A percentile compares a stretch with the other conserved stretches of the same genome.
Conservation (phyloP, 2,888 invertebrate species). For the Callimorpha dominula region DNA sequence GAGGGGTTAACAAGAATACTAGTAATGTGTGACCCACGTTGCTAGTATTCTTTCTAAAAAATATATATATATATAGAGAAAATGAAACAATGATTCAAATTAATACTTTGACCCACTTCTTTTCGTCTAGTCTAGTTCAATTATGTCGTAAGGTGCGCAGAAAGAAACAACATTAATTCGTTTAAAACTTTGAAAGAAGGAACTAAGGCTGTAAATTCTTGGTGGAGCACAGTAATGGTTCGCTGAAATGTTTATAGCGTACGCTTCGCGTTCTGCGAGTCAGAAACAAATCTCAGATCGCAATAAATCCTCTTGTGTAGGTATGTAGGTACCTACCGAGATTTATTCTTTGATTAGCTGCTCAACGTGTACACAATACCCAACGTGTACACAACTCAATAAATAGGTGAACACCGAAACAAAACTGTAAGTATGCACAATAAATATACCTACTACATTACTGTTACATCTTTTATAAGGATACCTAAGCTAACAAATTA, state of each 20-base stretch:
- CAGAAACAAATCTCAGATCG: constrained; percentile 77
- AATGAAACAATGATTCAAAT: constrained; percentile 15
- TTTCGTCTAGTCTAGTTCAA: constrained; percentile 48
- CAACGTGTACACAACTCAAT: constrained; percentile 56
- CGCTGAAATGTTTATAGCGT: constrained; percentile 79
- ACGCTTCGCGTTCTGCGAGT: constrained; percentile 63
- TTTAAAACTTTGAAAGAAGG: constrained; percentile 73
- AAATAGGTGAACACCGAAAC: constrained; percentile 40
- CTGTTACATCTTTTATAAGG: neutral
- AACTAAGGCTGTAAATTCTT: constrained; percentile 73
- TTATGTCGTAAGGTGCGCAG: constrained; percentile 45
- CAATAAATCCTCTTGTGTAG: constrained; percentile 68
- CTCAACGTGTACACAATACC: constrained; percentile 55
- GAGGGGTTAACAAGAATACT: too few species aligned
- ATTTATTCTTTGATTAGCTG: constrained; percentile 79
- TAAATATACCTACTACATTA: neutral
- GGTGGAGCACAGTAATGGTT: constrained; percentile 71
- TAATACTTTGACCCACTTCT: constrained; percentile 35
- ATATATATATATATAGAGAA: too few species aligned
- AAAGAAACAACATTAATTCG: constrained; percentile 68
- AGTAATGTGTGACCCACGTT: too few species aligned
- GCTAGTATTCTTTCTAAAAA: too few species aligned
- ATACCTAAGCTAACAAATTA: constrained; percentile 22
- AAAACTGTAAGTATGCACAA: constrained; percentile 6
- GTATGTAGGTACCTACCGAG: constrained; percentile 60